These are phyloP conservation scores for Sitta europaea DNA, from an alignment of 2,113 vertebrate species.

Conservation along the genomic window DNA sequence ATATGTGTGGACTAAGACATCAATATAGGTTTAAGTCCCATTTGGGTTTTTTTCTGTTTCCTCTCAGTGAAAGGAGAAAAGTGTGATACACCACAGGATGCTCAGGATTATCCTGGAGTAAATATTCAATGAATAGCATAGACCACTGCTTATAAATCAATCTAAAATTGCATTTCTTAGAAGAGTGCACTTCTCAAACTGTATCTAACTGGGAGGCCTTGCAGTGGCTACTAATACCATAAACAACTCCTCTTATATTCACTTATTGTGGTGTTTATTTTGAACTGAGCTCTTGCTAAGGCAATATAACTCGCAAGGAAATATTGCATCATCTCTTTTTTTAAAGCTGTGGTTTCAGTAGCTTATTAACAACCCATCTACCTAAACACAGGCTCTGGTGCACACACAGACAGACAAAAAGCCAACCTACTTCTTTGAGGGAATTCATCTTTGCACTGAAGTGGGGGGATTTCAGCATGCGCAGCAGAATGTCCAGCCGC, in stretches of 20 bases:
- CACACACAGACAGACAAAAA: neutral
- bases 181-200: neutral
- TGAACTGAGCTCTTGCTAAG: neutral
- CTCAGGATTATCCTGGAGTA: neutral
- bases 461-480: conserved; percentile 97
- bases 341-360: neutral
- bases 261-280: neutral
- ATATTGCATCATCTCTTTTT: neutral
- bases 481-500: conserved; percentile 90
- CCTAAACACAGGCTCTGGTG: fast-evolving
- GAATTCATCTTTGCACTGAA: conserved; percentile 99
- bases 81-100: neutral
- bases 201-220: neutral
- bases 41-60: neutral
- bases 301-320: neutral
- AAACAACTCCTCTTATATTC: neutral
- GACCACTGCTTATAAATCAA: neutral
- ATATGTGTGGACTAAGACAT: neutral
- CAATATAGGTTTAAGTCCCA: neutral
- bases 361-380: neutral
- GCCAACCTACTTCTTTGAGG: conserved; percentile 89
- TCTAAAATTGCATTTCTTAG: neutral
- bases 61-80: neutral
- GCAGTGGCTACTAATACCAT: neutral
- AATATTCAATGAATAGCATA: neutral